Percentiles rank a stretch among this genome's conserved stretches.
Conservation (phyloP, 2,888 invertebrate genomes). For the Hedychridium roseum region DNA sequence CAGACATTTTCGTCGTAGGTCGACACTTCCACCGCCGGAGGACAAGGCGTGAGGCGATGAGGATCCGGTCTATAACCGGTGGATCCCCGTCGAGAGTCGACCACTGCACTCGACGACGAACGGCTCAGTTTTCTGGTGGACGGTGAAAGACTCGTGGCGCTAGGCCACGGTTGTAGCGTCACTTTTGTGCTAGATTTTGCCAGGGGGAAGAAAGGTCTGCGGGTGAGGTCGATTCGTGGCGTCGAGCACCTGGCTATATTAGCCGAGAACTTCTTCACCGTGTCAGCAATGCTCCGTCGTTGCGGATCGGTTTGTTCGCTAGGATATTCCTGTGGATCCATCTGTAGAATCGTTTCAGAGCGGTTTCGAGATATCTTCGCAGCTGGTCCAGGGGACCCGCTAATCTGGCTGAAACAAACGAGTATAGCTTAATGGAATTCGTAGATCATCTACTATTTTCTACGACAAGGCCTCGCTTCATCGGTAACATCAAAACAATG, state of each 20-base stretch:
- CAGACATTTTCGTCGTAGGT: constrained; percentile 8
- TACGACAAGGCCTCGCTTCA: no score
- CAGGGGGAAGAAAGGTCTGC: constrained; percentile 48
- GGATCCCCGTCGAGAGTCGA: no score
- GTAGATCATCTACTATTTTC: no score
- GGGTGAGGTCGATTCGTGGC: constrained; percentile 36
- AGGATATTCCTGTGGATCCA: constrained; percentile 38
- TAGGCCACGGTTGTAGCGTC: constrained; percentile 54
- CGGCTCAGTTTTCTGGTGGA: constrained; percentile 15
- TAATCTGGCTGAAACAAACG: constrained; percentile 63
- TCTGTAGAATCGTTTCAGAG: constrained; percentile 56
- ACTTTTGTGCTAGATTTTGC: constrained; percentile 35
- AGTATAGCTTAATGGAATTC: constrained; percentile 47
- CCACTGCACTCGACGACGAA: constrained; percentile 11
- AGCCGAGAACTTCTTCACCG: constrained; percentile 44
- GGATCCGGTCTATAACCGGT: no score
- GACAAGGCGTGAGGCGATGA: neutral
- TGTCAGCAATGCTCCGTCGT: constrained; percentile 38
- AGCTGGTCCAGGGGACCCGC: constrained; percentile 51
- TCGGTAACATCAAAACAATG: neutral
- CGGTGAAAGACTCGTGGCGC: constrained; percentile 50
- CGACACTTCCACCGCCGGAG: constrained; percentile 14
- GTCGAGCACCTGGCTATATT: constrained; percentile 31
- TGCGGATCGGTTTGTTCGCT: constrained; percentile 31
- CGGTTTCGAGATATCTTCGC: constrained; percentile 46